A percentile compares a stretch with the other conserved stretches of the same genome.
These are phyloP conservation scores for Danio jaintianensis DNA, from an alignment of 2,797 vertebrate species.

Conservation along the genomic window DNA sequence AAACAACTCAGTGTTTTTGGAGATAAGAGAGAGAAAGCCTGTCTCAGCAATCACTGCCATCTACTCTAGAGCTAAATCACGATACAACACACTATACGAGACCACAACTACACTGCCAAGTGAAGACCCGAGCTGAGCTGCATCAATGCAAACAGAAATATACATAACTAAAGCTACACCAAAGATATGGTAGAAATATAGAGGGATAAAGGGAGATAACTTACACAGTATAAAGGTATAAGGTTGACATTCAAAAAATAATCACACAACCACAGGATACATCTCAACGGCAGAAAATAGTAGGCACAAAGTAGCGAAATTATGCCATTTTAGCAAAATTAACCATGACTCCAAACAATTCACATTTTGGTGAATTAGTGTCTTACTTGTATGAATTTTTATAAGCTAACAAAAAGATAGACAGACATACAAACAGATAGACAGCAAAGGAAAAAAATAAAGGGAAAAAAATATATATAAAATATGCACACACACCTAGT, in stretches of 20 bases:
- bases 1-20: constrained; percentile 51
- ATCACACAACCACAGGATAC: neutral
- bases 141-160: constrained; percentile 9
- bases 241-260: neutral
- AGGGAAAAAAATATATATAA: too few species aligned
- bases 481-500: too few species aligned
- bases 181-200: neutral
- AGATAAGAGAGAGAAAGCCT: constrained; percentile 57
- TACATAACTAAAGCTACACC: neutral
- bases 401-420: too few species aligned
- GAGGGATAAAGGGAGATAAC: neutral
- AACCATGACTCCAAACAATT: too few species aligned
- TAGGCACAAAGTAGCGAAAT: neutral
- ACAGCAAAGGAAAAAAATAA: too few species aligned
- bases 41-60: constrained; percentile 45
- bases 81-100: constrained; percentile 12
- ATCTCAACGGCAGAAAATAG: neutral
- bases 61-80: constrained; percentile 5
- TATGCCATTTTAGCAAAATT: too few species aligned
- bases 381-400: too few species aligned
- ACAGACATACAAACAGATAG: neutral
- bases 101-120: constrained; percentile 6
- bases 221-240: neutral
- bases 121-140: neutral
- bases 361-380: too few species aligned